These are phyloP conservation scores for Quadroppia sp. DNA, from an alignment of 2,888 invertebrate genomes.

Conservation along the genomic window DNA sequence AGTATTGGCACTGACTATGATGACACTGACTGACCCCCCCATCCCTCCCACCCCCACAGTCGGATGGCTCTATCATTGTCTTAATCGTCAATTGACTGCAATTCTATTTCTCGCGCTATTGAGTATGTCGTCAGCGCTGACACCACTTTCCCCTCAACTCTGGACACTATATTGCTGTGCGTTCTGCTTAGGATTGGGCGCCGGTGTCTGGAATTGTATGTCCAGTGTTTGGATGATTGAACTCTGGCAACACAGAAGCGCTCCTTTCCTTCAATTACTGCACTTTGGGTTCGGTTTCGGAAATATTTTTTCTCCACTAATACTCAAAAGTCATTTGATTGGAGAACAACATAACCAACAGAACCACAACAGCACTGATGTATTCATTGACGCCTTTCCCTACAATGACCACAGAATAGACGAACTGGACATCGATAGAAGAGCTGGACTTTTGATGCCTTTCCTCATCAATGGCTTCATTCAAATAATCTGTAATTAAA, in stretches of 20 bases:
- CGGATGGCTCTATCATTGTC: conserved; percentile 21
- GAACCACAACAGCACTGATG: neutral
- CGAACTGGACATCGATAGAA: neutral
- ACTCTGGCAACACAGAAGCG: conserved; percentile 30
- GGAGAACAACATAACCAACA: no score
- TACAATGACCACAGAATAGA: neutral
- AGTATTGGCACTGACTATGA: no score
- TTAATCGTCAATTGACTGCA: conserved; percentile 31
- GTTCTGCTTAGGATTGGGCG: neutral
- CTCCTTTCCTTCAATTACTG: conserved; percentile 32
- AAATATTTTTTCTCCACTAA: conserved; percentile 37
- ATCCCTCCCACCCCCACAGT: no score
- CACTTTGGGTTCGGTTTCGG: conserved; percentile 41
- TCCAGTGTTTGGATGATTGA: conserved; percentile 39
- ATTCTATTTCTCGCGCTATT: neutral
- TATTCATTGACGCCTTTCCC: neutral
- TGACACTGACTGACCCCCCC: no score
- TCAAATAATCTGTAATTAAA: neutral
- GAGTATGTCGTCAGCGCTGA: neutral
- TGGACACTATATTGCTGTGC: neutral
- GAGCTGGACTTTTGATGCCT: neutral
- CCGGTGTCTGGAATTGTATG: conserved; percentile 26
- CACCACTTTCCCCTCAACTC: neutral
- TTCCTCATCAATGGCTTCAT: neutral
- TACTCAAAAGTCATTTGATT: conserved; percentile 3